Conservation (phyloP, 2,888 invertebrate species). For the Drosophila leonis region DNA sequence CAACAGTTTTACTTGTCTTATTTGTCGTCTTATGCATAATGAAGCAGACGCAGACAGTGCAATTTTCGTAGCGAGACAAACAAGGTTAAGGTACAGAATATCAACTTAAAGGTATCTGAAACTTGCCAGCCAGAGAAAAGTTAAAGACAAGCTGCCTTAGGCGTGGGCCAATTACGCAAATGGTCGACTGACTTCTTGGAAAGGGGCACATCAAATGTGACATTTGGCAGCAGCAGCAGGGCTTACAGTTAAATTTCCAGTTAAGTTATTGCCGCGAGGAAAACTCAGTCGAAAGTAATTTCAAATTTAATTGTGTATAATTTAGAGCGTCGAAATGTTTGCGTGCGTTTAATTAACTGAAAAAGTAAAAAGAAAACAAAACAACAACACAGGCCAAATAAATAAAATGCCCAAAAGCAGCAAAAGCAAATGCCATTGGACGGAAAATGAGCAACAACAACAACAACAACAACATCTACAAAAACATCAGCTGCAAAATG, state of each 20-base stretch:
- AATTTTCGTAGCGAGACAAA: constrained; percentile 57
- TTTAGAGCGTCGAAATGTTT: constrained; percentile 78
- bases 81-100: constrained; percentile 49
- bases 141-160: constrained; percentile 39
- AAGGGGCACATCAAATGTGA: constrained; percentile 70
- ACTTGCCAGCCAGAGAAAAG: constrained; percentile 40
- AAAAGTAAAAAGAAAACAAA: constrained; percentile 61
- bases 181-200: constrained; percentile 1
- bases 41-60: constrained; percentile 66
- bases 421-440: constrained; percentile 37
- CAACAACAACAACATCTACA: constrained; percentile 29
- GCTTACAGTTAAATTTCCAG: constrained; percentile 76
- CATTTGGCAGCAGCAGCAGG: constrained; percentile 58
- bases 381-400: constrained; percentile 2
- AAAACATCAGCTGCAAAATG: constrained; percentile 52
- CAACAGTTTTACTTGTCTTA: too few relatives aligned
- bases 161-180: constrained; percentile 33
- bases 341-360: constrained; percentile 80
- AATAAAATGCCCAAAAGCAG: constrained; percentile 31
- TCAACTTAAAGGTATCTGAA: constrained; percentile 53
- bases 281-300: constrained; percentile 75
- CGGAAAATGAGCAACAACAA: constrained; percentile 36
- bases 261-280: constrained; percentile 73
- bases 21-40: constrained; percentile 64
- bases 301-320: constrained; percentile 79